Conservation (phyloP, 1,140 invertebrate genomes). For the Bathynomus jamesi region DNA sequence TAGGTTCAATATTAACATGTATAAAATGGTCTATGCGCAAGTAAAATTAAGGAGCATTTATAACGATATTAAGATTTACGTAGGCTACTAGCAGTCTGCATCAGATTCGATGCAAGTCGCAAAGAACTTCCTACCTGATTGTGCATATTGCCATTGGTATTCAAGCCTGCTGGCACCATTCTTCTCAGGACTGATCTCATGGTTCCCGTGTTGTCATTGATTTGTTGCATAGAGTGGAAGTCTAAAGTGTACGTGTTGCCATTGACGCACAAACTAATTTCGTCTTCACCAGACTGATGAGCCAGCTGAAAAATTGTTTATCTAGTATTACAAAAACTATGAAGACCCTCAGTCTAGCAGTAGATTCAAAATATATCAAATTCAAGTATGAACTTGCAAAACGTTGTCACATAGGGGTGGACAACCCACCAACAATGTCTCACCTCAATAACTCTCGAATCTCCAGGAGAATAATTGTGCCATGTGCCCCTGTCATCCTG, state of each 20-base stretch:
- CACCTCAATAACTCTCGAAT: slow-evolving; percentile 76
- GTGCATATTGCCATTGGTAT: neutral
- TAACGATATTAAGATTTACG: too few species aligned
- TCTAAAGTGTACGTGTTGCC: slow-evolving; percentile 91
- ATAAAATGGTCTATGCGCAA: too few species aligned
- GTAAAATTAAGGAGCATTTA: too few species aligned
- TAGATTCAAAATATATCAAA: too few species aligned
- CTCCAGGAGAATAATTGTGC: slow-evolving; percentile 50
- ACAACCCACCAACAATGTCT: too few species aligned
- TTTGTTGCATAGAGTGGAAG: slow-evolving; percentile 95
- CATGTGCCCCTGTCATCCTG: slow-evolving; percentile 70
- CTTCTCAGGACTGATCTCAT: slow-evolving; percentile 77
- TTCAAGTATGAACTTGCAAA: too few species aligned
- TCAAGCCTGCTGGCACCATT: slow-evolving; percentile 24
- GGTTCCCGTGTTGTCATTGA: slow-evolving; percentile 94
- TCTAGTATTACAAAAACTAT: neutral
- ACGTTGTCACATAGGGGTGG: too few species aligned
- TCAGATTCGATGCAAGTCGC: too few species aligned
- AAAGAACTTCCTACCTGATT: too few species aligned
- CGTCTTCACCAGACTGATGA: slow-evolving; percentile 86
- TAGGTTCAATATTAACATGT: too few species aligned
- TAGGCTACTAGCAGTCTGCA: too few species aligned
- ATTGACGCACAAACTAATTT: slow-evolving; percentile 81
- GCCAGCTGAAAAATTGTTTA: slow-evolving; percentile 59
- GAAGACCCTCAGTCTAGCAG: slow-evolving; percentile 26